These are phyloP conservation scores for Acanthurus leucopareius DNA, from an alignment of 2,797 vertebrate genomes.

Conservation along the genomic window DNA sequence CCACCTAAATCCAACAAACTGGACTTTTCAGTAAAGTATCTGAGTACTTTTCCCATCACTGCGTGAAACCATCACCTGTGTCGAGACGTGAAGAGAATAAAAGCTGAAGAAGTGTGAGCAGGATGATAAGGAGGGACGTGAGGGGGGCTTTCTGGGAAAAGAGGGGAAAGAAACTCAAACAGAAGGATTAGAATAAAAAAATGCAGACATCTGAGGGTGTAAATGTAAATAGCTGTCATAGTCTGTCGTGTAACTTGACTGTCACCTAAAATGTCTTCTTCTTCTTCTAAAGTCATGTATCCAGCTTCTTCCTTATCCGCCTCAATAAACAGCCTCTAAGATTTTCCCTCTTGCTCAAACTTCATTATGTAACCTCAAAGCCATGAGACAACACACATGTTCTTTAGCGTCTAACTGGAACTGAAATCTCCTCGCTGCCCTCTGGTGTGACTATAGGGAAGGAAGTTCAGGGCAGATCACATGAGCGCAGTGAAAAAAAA, in stretches of 20 bases:
- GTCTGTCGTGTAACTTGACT: not conserved
- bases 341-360: constrained; percentile 1
- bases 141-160: constrained; percentile 18
- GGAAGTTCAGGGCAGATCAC: constrained; percentile 75
- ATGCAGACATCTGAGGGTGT: not conserved
- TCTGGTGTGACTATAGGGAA: constrained; percentile 55
- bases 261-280: too few species aligned
- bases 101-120: not conserved
- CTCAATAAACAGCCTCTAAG: not conserved
- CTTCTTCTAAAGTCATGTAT: not conserved
- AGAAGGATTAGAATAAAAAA: not conserved
- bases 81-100: not conserved
- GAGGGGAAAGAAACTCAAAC: constrained; percentile 10
- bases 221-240: not conserved
- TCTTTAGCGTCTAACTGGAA: constrained; percentile 28
- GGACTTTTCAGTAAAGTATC: too few species aligned
- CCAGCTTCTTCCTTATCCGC: not conserved
- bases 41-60: not conserved
- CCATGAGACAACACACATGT: constrained; percentile 3
- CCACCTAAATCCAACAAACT: too few species aligned
- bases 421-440: constrained; percentile 26
- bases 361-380: constrained; percentile 23
- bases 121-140: not conserved
- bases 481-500: constrained; percentile 55
- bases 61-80: not conserved